Evolutionary conservation across 2,888 invertebrate genomes (phyloP), one percentile per base, ranked within the genome.

Genomic region (Drosophila anceps): DNA sequence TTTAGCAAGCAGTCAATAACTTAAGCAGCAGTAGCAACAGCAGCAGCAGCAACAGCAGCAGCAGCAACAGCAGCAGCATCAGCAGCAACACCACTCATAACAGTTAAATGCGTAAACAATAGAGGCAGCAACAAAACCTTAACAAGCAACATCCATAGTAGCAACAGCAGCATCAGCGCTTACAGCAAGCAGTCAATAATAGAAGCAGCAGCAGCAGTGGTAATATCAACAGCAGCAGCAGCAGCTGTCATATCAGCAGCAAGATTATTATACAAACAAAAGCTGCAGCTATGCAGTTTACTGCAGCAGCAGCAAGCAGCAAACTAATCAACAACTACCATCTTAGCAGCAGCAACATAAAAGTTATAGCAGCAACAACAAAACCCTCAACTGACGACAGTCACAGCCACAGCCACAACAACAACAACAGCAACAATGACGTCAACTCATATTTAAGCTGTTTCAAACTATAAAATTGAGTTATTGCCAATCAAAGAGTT

Each of bases 381-480:
- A 24, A 44, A 15, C 1, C 8, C 8, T 13, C 7, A 24, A 13
- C 24, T 13, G 1, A 12, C 13, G 27, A 27, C 8, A 35, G 35
- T 5, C 13, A 35, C 13, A 35, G 35, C 35, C 4, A 24, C 18
- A 41, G 2, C 6, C 2, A 3, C 43, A 39, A 2, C 9, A 4
- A 4, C n/a, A 13, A 4, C 20, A 20, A 13, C 24, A 44, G 29
- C 31, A 6, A 24, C 43, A 15, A 10, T 39, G 65, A 29, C 29
- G 51, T 58, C n/a, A 24, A 5, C 0, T 9, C 8, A 4, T 7
- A 31, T 29, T 59, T 43, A 54, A 61, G 33, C 53, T 20, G 20
- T 33, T 65, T 70, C 58, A 41, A 72, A 43, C 29, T 29, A 20
- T 48, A 24, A 69, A 60, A 70, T 71, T 44, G 31, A 20, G 24